A percentile compares a stretch with the other conserved stretches of the same genome.
These are phyloP conservation scores for Acanthopagrus latus DNA, from an alignment of 2,797 vertebrate genomes.

Conservation along the genomic window DNA sequence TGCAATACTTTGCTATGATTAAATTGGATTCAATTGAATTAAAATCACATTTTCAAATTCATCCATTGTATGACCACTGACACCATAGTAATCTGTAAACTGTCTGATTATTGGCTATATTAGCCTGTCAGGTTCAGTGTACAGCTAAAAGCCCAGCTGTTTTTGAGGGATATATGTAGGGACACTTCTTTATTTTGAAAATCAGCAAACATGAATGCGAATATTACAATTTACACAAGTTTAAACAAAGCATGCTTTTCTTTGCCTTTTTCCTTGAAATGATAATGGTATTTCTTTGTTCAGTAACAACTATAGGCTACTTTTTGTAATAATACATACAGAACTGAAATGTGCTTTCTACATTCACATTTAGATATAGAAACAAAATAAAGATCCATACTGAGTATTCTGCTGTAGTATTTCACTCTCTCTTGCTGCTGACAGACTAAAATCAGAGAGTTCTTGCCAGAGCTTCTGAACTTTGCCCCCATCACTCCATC, in stretches of 20 bases:
- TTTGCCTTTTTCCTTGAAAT: not conserved
- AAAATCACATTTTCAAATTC: not conserved
- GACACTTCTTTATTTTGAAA: not conserved
- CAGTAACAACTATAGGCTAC: not conserved
- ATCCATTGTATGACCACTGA: not conserved
- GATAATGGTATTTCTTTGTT: no score
- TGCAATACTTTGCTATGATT: not conserved
- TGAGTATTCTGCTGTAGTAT: not conserved
- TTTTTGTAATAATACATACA: not conserved
- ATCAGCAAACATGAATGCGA: not conserved
- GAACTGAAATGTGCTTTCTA: not conserved
- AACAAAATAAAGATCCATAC: not conserved
- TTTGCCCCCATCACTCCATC: slow-evolving; percentile 20
- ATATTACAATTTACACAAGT: not conserved
- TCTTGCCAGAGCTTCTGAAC: slow-evolving; percentile 32
- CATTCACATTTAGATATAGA: not conserved
- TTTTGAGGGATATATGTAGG: not conserved
- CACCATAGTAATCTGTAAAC: not conserved
- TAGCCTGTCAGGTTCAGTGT: not conserved
- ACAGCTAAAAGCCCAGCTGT: not conserved
- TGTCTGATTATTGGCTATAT: not conserved
- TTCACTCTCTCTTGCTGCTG: not conserved
- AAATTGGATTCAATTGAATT: not conserved
- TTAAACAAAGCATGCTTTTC: not conserved
- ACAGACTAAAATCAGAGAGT: slow-evolving; percentile 1